phyloP scores from a whole-genome alignment of 2,888 invertebrate species.

The Morpho deidamia region DNA sequence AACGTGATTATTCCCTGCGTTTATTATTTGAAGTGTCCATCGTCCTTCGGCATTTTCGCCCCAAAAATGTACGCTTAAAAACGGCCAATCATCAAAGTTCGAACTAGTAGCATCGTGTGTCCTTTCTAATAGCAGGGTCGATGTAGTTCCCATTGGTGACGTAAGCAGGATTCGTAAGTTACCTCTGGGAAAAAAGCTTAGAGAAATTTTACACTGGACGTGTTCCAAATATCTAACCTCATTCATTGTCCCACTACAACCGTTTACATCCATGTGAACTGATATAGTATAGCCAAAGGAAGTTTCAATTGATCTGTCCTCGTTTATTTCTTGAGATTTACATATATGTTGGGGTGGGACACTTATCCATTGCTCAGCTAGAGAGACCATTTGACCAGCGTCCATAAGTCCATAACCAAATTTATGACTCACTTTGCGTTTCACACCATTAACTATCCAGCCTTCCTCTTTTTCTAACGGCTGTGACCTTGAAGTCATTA shows the following conservation, averaged over 20 bases:
- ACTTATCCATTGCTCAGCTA: conserved; percentile 95
- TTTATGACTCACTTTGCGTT: conserved; percentile 96
- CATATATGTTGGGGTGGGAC: conserved; percentile 98
- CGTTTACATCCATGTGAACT: conserved; percentile 93
- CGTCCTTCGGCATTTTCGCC: conserved; percentile 93
- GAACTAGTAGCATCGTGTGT: conserved; percentile 94
- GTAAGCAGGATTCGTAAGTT: conserved; percentile 93
- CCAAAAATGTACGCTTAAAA: conserved; percentile 99
- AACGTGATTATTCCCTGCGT: conserved; percentile 86
- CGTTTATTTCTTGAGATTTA: conserved; percentile 91
- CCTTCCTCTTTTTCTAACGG: conserved; percentile 95
- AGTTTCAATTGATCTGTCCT: conserved; percentile 88
- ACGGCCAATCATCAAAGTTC: conserved; percentile 99
- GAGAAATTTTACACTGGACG: conserved; percentile 96
- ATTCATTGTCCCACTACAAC: conserved; percentile 91
- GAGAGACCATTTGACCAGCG: conserved; percentile 93
- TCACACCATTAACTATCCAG: conserved; percentile 96
- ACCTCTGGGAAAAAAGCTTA: conserved; percentile 95
- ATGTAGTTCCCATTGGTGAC: conserved; percentile 95
- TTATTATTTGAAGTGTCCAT: conserved; percentile 90
- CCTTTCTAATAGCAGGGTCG: conserved; percentile 94
- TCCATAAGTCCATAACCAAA: conserved; percentile 99
- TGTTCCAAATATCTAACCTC: conserved; percentile 96
- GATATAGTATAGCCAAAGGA: conserved; percentile 87
- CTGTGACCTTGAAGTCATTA: conserved; percentile 91